Evolutionary conservation across 2,888 invertebrate genomes (phyloP), one percentile per base, ranked within the genome.

Genomic region (Eupithecia exiguata): DNA sequence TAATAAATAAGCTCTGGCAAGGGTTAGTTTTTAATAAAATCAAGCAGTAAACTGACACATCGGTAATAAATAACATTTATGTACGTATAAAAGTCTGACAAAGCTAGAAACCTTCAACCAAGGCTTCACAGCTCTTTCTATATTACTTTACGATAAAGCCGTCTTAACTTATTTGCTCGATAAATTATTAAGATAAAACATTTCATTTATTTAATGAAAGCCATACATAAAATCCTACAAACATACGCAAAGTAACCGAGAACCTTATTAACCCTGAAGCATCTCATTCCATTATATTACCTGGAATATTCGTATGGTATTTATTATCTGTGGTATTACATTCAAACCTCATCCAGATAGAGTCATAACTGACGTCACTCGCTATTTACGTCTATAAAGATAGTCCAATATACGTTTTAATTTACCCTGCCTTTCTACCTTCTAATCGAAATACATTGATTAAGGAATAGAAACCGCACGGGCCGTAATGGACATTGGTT

Each of bases 371-470:
- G 18, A 58, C 53, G 58, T 65, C 63, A 70, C 38, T 49, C 58
- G 35, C 68, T 58, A 69, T 69, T 63, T 68, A 68, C 46, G 18
- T 61, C 43, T 61, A 53, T 62, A 72, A 69, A 78, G 75, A 73
- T 76, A 72, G 62, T 69, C 65, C 58, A 68, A 78, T 70, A 65
- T 70, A 76, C 74, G 76, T 79, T 79, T 77, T 79, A 79, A 80
- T 80, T 79, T 78, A 71, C 72, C 77, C 63, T 35, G 43, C 79
- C 80, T 77, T 83, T 81, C 81, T 78, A 80, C 76, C 74, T 69
- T 76, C 86, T 90, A 92, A 92, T 91, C 90, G 91, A 88, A 89
- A 89, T 86, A 86, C 92, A 92, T 91, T 91, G 91, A 92, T 92
- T 89, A 89, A 78, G 74, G 77, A 79, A 80, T 80, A 77, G 79